A percentile compares a stretch with the other conserved stretches of the same genome.
These are phyloP conservation scores for Dolomedes plantarius DNA, from an alignment of 2,888 invertebrate genomes.

Conservation along the genomic window DNA sequence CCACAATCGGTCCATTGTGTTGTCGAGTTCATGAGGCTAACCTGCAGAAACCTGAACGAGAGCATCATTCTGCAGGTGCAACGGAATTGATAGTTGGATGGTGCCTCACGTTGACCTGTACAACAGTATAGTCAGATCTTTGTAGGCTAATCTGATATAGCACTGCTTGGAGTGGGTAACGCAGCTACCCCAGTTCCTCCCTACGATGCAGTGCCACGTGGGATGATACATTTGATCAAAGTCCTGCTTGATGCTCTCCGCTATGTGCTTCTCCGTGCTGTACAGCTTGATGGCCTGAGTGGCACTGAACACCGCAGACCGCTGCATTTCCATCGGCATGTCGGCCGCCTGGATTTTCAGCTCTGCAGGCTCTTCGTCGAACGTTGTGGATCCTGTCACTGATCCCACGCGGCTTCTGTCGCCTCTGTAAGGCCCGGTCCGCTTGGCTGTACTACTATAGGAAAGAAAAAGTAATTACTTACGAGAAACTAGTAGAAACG, in stretches of 20 bases:
- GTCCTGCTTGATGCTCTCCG: conserved; percentile 74
- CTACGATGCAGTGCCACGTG: conserved; percentile 75
- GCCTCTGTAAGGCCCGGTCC: neutral
- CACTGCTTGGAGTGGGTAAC: conserved; percentile 74
- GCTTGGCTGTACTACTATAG: neutral
- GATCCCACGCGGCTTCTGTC: conserved; percentile 47
- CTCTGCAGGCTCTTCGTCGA: conserved; percentile 67
- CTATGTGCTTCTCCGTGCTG: conserved; percentile 74
- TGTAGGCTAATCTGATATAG: conserved; percentile 73
- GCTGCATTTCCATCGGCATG: conserved; percentile 74
- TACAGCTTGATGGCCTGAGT: conserved; percentile 73
- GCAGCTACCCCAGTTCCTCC: conserved; percentile 74
- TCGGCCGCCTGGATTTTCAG: conserved; percentile 74
- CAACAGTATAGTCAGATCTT: conserved; percentile 73
- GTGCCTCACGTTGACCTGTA: conserved; percentile 74
- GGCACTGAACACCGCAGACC: conserved; percentile 73
- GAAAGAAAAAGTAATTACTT: neutral
- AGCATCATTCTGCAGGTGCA: no score
- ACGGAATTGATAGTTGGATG: no score
- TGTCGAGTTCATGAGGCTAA: no score
- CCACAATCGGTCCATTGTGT: no score
- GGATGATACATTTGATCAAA: conserved; percentile 74
- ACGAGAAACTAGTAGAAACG: conserved; percentile 1
- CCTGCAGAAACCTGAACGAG: no score
- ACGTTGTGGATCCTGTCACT: conserved; percentile 50